These are phyloP conservation scores for Macrostomum cliftonense DNA, from an alignment of 2,888 invertebrate genomes.

Conservation along the genomic window DNA sequence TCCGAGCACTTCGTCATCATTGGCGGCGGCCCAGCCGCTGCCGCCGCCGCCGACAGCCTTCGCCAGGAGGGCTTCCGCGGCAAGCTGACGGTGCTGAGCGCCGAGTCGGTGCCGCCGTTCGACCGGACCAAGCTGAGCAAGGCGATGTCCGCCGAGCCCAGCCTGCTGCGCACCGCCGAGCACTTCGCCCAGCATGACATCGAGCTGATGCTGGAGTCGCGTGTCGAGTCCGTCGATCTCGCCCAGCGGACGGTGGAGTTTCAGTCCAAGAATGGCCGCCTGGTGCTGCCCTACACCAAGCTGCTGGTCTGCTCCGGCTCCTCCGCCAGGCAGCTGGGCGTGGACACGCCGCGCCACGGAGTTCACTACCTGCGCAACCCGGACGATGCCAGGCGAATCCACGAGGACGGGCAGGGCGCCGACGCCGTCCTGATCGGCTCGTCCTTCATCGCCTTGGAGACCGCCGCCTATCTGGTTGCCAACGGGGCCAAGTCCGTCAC, in stretches of 20 bases:
- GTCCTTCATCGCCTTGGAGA: slow-evolving; percentile 81
- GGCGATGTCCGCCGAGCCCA: slow-evolving; percentile 19
- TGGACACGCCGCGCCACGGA: slow-evolving; percentile 45
- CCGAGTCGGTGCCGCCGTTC: slow-evolving; percentile 64
- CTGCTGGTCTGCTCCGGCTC: background rate
- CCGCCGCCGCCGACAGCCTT: slow-evolving; percentile 69
- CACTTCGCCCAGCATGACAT: background rate
- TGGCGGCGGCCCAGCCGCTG: slow-evolving; percentile 44
- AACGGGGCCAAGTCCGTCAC: slow-evolving; percentile 58
- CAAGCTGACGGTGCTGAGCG: slow-evolving; percentile 57
- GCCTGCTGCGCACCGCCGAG: no score
- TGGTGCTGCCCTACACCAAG: no score
- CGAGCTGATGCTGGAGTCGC: background rate
- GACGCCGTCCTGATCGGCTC: slow-evolving; percentile 68
- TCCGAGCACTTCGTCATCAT: slow-evolving; percentile 7
- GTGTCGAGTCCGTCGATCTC: slow-evolving; percentile 5
- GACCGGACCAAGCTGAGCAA: slow-evolving; percentile 81
- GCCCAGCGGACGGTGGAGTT: slow-evolving; percentile 2
- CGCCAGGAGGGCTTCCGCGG: slow-evolving; percentile 72
- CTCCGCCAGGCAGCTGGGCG: background rate
- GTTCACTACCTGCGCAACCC: slow-evolving; percentile 56
- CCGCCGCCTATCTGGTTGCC: slow-evolving; percentile 54
- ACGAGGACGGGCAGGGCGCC: slow-evolving; percentile 46
- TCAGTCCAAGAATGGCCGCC: slow-evolving; percentile 20
- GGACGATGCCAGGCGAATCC: slow-evolving; percentile 52